These are phyloP conservation scores for Lamellibrachia luymesi DNA, from an alignment of 1,140 invertebrate genomes.

Conservation along the genomic window DNA sequence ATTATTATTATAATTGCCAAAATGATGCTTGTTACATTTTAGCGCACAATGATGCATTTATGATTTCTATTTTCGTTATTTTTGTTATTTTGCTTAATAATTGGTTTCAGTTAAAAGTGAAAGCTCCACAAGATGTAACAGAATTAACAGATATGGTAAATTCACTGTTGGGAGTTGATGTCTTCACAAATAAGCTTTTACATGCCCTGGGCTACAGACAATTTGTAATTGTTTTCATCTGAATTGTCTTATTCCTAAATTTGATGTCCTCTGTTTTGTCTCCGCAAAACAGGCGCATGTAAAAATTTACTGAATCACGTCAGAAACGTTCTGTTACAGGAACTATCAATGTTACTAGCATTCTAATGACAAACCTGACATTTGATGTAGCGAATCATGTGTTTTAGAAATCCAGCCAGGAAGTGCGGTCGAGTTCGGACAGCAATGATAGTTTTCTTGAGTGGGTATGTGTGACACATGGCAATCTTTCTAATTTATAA, in stretches of 20 bases:
- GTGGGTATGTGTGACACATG: neutral
- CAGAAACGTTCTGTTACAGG: neutral
- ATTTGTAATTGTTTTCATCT: neutral
- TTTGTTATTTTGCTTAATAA: too few species aligned
- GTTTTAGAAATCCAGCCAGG: neutral
- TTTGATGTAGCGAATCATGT: neutral
- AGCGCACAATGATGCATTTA: too few species aligned
- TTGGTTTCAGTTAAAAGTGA: too few species aligned
- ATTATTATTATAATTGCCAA: too few species aligned
- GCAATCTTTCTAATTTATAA: neutral
- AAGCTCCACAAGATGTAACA: too few species aligned
- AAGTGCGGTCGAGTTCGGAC: neutral
- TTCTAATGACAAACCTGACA: neutral
- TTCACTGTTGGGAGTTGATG: too few species aligned
- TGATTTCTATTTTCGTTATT: too few species aligned
- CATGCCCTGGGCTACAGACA: too few species aligned
- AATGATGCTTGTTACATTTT: too few species aligned
- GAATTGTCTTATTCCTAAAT: neutral
- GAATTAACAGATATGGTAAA: too few species aligned
- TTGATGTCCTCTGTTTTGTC: neutral
- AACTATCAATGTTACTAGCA: neutral
- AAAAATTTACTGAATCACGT: neutral
- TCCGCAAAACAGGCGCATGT: neutral
- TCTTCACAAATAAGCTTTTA: too few species aligned
- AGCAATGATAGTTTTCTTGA: neutral